A percentile compares a stretch with the other conserved stretches of the same genome.
phyloP scores from a whole-genome alignment of 2,113 vertebrate genomes.

The Cyprinodon tularosa region DNA sequence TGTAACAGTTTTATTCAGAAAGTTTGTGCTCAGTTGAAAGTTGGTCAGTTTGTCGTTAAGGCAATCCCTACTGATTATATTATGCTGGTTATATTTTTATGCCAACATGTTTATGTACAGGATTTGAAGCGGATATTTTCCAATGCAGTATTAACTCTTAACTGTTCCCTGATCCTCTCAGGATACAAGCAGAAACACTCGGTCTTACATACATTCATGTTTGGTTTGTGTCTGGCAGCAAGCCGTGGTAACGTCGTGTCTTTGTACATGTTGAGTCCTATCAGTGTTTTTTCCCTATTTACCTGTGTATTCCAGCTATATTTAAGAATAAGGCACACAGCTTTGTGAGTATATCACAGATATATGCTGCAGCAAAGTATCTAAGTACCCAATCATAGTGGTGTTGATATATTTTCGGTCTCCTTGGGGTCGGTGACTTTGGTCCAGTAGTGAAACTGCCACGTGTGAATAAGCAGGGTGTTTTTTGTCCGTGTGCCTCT shows the following conservation, averaged over 20 bases:
- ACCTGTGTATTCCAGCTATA: constrained; percentile 44
- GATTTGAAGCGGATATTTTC: constrained; percentile 32
- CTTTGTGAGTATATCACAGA: constrained; percentile 45
- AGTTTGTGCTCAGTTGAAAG: constrained; percentile 6
- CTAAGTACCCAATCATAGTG: constrained; percentile 36
- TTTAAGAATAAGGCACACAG: constrained; percentile 36
- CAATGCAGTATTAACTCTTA: constrained; percentile 34
- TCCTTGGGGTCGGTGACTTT: constrained; percentile 28
- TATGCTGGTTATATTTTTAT: constrained; percentile 40
- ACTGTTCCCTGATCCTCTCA: constrained; percentile 58
- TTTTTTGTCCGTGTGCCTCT: constrained; percentile 66
- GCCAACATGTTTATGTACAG: constrained; percentile 18
- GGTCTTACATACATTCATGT: constrained; percentile 25
- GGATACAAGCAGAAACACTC: constrained; percentile 46
- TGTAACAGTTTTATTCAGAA: constrained; percentile 21
- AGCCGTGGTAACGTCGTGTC: constrained; percentile 48
- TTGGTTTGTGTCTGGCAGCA: constrained; percentile 34
- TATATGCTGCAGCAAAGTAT: constrained; percentile 65
- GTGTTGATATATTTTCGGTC: constrained; percentile 38
- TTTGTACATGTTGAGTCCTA: constrained; percentile 46
- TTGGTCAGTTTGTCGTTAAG: background rate
- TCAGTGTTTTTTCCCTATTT: constrained; percentile 45
- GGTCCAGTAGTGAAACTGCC: constrained; percentile 65
- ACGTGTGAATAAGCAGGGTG: constrained; percentile 63
- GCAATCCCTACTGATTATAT: constrained; percentile 8